Conservation (phyloP, 2,113 vertebrate species). For the Triplophysa rosa region DNA sequence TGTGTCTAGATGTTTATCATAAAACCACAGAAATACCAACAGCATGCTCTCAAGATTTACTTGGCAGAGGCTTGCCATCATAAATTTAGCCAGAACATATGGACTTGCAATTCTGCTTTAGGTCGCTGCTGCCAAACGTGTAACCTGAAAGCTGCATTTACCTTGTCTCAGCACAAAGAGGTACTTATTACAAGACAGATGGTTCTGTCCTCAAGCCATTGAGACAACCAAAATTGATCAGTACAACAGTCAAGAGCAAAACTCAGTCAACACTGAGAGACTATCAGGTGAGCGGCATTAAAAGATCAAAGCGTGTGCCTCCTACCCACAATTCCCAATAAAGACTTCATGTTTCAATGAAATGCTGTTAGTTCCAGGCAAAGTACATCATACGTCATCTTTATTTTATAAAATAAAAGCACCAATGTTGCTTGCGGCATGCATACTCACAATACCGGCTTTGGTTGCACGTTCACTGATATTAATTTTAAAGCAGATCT, state of each 20-base stretch:
- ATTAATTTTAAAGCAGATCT: not conserved
- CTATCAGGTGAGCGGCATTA: not conserved
- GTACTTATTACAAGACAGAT: slow-evolving; percentile 36
- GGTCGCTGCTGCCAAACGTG: slow-evolving; percentile 31
- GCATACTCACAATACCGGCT: not conserved
- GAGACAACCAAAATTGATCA: not conserved
- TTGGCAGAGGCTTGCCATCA: not conserved
- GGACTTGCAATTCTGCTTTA: slow-evolving; percentile 11
- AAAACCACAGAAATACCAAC: slow-evolving; percentile 19
- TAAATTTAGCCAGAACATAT: slow-evolving; percentile 37
- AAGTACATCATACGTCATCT: slow-evolving; percentile 7
- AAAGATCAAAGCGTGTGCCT: slow-evolving; percentile 8
- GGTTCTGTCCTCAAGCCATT: slow-evolving; percentile 14
- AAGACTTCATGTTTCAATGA: not conserved
- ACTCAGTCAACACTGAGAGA: not conserved
- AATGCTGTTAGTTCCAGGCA: not conserved
- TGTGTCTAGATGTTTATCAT: slow-evolving; percentile 23
- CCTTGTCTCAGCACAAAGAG: slow-evolving; percentile 17
- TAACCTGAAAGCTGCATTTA: slow-evolving; percentile 31
- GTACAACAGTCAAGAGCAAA: not conserved
- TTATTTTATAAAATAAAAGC: slow-evolving; percentile 12
- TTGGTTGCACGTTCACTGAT: not conserved
- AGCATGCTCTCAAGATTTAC: slow-evolving; percentile 13
- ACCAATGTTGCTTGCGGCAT: not conserved
- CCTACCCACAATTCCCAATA: not conserved